Percentiles rank a stretch among this genome's conserved stretches.
Evolutionary conservation across 2,888 invertebrate species (phyloP).

Genomic region (Eustalomyia histrio): DNA sequence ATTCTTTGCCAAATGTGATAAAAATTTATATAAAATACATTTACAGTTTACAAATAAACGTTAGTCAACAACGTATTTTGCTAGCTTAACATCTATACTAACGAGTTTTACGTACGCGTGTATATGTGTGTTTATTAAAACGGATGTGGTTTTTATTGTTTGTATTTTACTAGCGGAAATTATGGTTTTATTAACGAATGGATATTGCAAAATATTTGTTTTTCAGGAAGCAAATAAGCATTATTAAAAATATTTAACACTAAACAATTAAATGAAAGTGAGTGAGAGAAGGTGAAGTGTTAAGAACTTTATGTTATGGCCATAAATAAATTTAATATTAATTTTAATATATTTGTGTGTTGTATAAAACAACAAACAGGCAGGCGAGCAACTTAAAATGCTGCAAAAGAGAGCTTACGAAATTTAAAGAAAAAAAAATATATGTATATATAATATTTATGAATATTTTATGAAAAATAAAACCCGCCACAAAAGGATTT

Average conservation of each 20-base stretch:
- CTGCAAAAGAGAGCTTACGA: background rate
- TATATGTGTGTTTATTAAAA: background rate
- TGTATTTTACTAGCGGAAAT: background rate
- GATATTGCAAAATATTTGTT: background rate
- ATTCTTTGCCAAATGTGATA: background rate
- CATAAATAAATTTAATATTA: background rate
- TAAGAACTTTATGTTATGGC: background rate
- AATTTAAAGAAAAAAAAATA: background rate
- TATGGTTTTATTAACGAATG: background rate
- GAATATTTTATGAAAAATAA: background rate
- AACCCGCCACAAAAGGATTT: slow-evolving; percentile 1
- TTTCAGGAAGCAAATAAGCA: background rate
- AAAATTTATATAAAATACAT: slow-evolving; percentile 52
- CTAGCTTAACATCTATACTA: slow-evolving; percentile 33
- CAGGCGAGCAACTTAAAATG: background rate
- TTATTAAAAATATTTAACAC: background rate
- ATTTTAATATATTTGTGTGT: background rate
- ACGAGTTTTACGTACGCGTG: background rate
- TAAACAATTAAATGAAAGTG: background rate
- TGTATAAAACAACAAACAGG: background rate
- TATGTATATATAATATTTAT: background rate
- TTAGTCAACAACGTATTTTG: slow-evolving; percentile 56
- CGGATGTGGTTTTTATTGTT: background rate
- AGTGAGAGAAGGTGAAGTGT: background rate
- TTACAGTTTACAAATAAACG: slow-evolving; percentile 6